Evolutionary conservation across 2,797 vertebrate species (phyloP).

Genomic region (Aeoliscus strigatus): DNA sequence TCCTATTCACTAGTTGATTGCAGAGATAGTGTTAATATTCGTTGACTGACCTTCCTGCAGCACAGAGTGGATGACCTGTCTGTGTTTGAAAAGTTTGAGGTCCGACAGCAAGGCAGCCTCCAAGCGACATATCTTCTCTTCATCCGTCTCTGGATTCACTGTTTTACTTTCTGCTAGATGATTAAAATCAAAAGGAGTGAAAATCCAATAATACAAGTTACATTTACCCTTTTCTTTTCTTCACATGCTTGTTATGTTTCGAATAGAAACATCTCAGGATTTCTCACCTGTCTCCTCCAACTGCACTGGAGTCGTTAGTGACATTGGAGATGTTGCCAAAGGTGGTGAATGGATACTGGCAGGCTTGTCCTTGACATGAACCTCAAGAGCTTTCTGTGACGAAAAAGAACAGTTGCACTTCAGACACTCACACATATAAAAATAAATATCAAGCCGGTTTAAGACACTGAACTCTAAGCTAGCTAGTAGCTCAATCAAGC

Average conservation of each 20-base stretch:
- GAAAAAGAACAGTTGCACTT: constrained; percentile 7
- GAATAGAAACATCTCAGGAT: neutral
- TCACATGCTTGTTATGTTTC: too few species aligned
- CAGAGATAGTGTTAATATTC: neutral
- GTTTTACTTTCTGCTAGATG: too few species aligned
- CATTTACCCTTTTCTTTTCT: too few species aligned
- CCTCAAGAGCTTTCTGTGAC: constrained; percentile 69
- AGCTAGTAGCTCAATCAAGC: too few species aligned
- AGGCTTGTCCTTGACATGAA: constrained; percentile 51
- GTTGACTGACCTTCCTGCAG: constrained; percentile 83
- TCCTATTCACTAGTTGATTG: neutral
- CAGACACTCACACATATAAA: too few species aligned
- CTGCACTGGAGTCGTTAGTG: constrained; percentile 7
- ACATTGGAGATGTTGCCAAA: constrained; percentile 5
- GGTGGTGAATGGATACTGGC: constrained; percentile 4
- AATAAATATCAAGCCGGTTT: neutral
- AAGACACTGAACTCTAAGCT: too few species aligned
- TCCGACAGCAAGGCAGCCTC: constrained; percentile 81
- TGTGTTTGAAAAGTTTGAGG: constrained; percentile 78
- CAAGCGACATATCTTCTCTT: constrained; percentile 55
- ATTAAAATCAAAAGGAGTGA: neutral
- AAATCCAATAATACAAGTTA: too few species aligned
- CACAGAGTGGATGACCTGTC: constrained; percentile 89
- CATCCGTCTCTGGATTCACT: constrained; percentile 29
- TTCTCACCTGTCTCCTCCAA: constrained; percentile 22